Conservation (phyloP, 2,888 invertebrate genomes). For the Rhabditoides inermis region DNA sequence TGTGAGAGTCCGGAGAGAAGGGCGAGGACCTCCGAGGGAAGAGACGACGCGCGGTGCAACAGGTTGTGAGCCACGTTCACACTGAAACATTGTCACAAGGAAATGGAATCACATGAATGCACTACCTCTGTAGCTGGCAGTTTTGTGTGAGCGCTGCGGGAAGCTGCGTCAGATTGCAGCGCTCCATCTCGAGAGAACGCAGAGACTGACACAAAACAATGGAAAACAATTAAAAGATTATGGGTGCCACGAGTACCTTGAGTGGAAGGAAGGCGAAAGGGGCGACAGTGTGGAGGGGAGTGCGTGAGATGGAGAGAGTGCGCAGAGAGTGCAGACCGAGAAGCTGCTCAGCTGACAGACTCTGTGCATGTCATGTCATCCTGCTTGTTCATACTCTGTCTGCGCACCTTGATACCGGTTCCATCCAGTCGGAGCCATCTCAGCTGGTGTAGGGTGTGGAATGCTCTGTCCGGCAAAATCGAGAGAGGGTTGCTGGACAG, state of each 20-base stretch:
- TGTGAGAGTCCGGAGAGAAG: constrained; percentile 25
- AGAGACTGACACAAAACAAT: neutral
- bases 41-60: constrained; percentile 18
- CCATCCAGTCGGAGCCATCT: constrained; percentile 36
- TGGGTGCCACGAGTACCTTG: constrained; percentile 9
- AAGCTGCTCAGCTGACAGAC: constrained; percentile 26
- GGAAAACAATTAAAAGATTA: neutral
- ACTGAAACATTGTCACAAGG: constrained; percentile 1
- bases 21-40: constrained; percentile 28
- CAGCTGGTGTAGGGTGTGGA: constrained; percentile 22
- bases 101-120: neutral
- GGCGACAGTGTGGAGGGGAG: constrained; percentile 29
- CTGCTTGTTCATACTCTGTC: neutral
- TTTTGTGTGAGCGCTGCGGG: constrained; percentile 38
- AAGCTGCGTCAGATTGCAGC: constrained; percentile 36
- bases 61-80: constrained; percentile 27
- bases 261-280: constrained; percentile 38
- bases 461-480: constrained; percentile 32
- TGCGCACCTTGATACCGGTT: constrained; percentile 25
- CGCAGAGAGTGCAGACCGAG: constrained; percentile 27
- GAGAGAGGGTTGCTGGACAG: constrained; percentile 32
- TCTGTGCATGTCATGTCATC: constrained; percentile 8
- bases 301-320: constrained; percentile 27
- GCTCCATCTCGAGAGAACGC: constrained; percentile 29
- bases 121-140: constrained; percentile 34